Base-by-base conservation (phyloP, 1,140 invertebrate genomes). In the Drosophila aff. region DNA sequence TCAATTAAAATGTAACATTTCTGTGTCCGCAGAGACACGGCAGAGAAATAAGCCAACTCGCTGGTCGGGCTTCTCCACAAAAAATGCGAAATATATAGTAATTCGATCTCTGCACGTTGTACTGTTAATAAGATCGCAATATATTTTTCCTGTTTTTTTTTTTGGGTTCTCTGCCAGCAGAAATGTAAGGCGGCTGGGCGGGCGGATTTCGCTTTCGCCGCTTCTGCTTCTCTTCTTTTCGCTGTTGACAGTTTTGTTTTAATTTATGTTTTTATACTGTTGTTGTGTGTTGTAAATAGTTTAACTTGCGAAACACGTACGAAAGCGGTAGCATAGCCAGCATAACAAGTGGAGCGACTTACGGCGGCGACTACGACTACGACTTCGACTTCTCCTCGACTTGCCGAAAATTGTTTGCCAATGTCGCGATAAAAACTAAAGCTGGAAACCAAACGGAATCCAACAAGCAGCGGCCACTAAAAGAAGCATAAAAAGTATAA, bases 251-350 rank as follows among this genome's bases (percentile, higher is more conserved):
- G 79, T 87, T 76, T 86, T 76, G 79, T 82, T 86, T 89, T 83
- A 83, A 74, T 77, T 80, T 68, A 76, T 74, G 67, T 62, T 75
- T 28, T 16, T 65, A 53, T 21, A 31, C 10, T 23, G 50, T 63
- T 50, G 43, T 21, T 26, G 43, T 69, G 63, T 28, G 49, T 76
- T 77, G 57, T 74, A 77, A 67, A 65, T 64, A 73, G 79, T 68
- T 87, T 81, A 89, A 84, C 62, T 89, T 87, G 84, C 83, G 81
- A 87, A 87, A 89, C 83, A 87, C 84, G 83, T 87, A 82, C 71
- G 71, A 67, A 31, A 53, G 62, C 63, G 65, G 72, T 31, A 60
- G 43, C 77, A 68, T 50, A 65, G 61, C 77, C 73, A 68, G 84
- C 84, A 87, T 87, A 89, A 65, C 84, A 87, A 87, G 83, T 87